Conservation (phyloP, 2,888 invertebrate genomes). For the Lordiphosa fenestrarum region DNA sequence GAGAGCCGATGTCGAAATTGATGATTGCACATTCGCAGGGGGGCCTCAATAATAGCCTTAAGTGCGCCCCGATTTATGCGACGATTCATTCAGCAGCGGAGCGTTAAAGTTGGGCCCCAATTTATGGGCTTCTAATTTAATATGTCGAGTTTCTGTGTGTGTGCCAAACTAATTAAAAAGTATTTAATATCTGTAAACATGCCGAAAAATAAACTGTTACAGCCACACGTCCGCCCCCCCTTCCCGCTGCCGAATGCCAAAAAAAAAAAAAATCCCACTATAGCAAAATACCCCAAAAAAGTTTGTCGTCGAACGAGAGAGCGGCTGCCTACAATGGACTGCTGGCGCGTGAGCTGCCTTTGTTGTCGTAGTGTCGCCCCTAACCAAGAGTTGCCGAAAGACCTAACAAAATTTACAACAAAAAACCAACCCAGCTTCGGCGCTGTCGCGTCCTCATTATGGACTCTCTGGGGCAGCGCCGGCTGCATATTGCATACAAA, state of each 20-base stretch:
- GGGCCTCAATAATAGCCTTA: conserved; percentile 12
- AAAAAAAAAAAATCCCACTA: conserved; percentile 13
- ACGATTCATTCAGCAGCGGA: conserved; percentile 25
- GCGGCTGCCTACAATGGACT: conserved; percentile 26
- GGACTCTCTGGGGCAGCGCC: conserved; percentile 33
- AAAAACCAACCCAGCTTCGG: conserved; percentile 9
- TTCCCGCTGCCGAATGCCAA: neutral
- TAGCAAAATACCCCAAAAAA: conserved; percentile 41
- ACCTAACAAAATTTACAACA: conserved; percentile 14
- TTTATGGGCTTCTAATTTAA: conserved; percentile 49
- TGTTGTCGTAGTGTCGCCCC: conserved; percentile 33
- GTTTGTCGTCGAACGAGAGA: conserved; percentile 47
- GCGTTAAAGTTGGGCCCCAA: conserved; percentile 25
- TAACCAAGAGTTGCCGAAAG: conserved; percentile 37
- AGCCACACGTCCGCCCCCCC: conserved; percentile 3
- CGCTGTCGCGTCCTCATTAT: conserved; percentile 57
- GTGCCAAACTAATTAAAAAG: conserved; percentile 71
- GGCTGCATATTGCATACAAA: conserved; percentile 39
- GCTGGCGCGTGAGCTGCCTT: conserved; percentile 33
- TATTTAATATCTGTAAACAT: conserved; percentile 73
- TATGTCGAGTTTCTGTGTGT: conserved; percentile 44
- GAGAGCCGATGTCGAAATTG: conserved; percentile 47
- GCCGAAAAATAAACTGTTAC: conserved; percentile 51
- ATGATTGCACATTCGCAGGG: conserved; percentile 18
- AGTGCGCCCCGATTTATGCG: conserved; percentile 35